Evolutionary conservation across 2,888 invertebrate genomes (phyloP).

Genomic region (Mimas tiliae): DNA sequence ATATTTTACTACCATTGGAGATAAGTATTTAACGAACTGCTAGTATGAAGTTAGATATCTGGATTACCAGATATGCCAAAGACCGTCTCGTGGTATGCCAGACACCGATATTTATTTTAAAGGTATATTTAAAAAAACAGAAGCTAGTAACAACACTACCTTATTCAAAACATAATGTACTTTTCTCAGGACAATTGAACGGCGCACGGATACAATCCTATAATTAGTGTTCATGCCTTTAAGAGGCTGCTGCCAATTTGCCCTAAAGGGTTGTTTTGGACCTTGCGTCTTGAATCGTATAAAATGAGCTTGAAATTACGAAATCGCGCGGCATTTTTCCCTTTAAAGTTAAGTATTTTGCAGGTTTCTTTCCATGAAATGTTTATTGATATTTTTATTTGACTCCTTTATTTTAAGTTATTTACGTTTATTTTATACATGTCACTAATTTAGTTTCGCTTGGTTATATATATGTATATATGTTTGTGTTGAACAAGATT

Average conservation of each 20-base stretch:
- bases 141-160: slow-evolving; percentile 9
- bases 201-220: slow-evolving; percentile 15
- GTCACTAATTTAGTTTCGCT: neutral
- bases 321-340: slow-evolving; percentile 19
- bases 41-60: no score
- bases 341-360: slow-evolving; percentile 14
- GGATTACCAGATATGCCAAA: no score
- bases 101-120: no score
- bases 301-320: slow-evolving; percentile 19
- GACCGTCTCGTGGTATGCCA: no score
- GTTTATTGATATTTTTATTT: slow-evolving; percentile 8
- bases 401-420: no score
- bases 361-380: slow-evolving; percentile 19
- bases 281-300: slow-evolving; percentile 17
- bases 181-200: slow-evolving; percentile 24
- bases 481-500: no score
- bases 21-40: no score
- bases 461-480: neutral
- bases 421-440: neutral
- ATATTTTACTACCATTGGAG: no score
- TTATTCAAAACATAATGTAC: slow-evolving; percentile 4
- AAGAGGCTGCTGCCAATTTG: slow-evolving; percentile 24
- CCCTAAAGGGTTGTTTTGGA: slow-evolving; percentile 24
- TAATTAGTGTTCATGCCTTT: slow-evolving; percentile 25
- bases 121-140: neutral